Percentiles rank a stretch among this genome's conserved stretches.
Evolutionary conservation across 2,888 invertebrate genomes (phyloP).

Genomic region (Mellilla xanthometata): DNA sequence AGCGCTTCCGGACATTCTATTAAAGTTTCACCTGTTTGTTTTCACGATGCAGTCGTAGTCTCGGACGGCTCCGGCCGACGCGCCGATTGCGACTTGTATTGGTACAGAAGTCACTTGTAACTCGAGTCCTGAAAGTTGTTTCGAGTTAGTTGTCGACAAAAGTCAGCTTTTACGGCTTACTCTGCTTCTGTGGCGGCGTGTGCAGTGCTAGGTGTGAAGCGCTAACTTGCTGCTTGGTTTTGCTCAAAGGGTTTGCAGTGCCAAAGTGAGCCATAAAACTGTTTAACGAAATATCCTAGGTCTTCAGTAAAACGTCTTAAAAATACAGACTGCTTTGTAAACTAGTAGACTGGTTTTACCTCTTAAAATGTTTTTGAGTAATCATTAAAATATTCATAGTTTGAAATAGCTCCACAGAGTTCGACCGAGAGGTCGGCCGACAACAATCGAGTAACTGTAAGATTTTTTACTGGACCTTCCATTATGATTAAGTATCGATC

Average conservation of each 20-base stretch:
- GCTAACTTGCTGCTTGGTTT: constrained; percentile 59
- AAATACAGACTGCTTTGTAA: constrained; percentile 76
- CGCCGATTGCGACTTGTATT: constrained; percentile 35
- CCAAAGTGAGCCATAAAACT: constrained; percentile 80
- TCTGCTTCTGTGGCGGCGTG: constrained; percentile 67
- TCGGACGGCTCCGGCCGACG: constrained; percentile 29
- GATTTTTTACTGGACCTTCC: constrained; percentile 66
- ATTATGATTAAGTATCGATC: constrained; percentile 42
- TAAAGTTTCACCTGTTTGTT: constrained; percentile 42
- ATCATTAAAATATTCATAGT: constrained; percentile 61
- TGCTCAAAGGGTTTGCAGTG: constrained; percentile 76
- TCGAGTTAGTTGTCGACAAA: constrained; percentile 48
- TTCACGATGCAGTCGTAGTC: constrained; percentile 38
- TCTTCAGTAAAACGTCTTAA: constrained; percentile 74
- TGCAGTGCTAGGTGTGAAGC: constrained; percentile 45
- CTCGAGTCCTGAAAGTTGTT: constrained; percentile 39
- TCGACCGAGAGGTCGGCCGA: constrained; percentile 54
- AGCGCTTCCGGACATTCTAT: constrained; percentile 48
- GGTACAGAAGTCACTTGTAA: constrained; percentile 37
- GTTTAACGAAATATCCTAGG: constrained; percentile 62
- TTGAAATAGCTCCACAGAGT: constrained; percentile 64
- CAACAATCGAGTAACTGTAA: constrained; percentile 51
- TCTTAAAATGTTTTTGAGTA: constrained; percentile 67
- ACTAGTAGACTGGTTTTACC: constrained; percentile 79
- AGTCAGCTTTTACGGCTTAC: constrained; percentile 78